A percentile compares a stretch with the other conserved stretches of the same genome.
phyloP scores from a whole-genome alignment of 2,797 vertebrate genomes.

The Urophycis tenuis region DNA sequence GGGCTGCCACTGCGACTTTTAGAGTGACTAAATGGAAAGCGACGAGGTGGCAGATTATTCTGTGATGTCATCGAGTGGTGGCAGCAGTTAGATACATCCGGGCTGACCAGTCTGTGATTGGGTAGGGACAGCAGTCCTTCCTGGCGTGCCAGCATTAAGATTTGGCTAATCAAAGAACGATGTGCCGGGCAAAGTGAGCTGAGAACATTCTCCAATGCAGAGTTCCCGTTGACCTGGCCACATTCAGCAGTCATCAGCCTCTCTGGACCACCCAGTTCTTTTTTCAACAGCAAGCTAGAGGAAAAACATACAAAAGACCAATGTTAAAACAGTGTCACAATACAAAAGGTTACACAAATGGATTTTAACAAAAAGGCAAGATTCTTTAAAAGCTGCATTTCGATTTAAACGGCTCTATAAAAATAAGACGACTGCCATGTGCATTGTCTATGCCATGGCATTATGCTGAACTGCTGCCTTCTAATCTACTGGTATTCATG shows the following conservation, averaged over 20 bases:
- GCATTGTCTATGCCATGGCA: neutral
- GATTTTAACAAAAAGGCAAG: neutral
- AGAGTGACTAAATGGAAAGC: constrained; percentile 66
- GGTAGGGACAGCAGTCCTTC: constrained; percentile 67
- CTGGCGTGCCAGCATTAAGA: constrained; percentile 83
- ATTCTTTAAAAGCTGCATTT: neutral
- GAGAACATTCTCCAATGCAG: constrained; percentile 79
- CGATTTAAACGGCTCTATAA: neutral
- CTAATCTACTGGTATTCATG: neutral
- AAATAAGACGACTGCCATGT: too few relatives aligned
- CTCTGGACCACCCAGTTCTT: constrained; percentile 68
- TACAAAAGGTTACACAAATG: neutral
- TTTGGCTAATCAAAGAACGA: constrained; percentile 80
- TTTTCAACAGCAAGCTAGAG: constrained; percentile 77
- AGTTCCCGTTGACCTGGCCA: constrained; percentile 35
- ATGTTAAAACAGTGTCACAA: constrained; percentile 1
- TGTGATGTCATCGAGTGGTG: constrained; percentile 62
- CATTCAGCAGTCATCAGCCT: constrained; percentile 66
- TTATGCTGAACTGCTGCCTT: neutral
- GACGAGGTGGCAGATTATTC: constrained; percentile 43
- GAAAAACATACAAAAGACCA: constrained; percentile 46
- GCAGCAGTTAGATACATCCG: constrained; percentile 68
- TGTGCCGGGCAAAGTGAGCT: constrained; percentile 84
- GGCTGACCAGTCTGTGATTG: constrained; percentile 52
- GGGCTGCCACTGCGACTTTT: constrained; percentile 41